phyloP scores from a whole-genome alignment of 2,113 vertebrate species.

The Brachirus orientalis region DNA sequence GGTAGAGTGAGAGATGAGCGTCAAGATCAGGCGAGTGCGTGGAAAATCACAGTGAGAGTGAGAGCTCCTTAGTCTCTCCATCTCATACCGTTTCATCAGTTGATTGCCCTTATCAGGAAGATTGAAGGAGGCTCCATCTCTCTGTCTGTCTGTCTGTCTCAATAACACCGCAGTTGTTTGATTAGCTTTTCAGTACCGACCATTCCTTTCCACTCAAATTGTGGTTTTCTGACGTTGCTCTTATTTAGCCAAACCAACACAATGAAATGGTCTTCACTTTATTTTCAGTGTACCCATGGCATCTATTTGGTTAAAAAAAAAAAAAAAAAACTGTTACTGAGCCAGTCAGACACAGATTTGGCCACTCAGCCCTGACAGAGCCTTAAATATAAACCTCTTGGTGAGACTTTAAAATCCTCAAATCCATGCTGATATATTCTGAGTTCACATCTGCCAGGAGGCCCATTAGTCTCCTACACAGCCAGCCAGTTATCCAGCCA shows the following conservation, averaged over 20 bases:
- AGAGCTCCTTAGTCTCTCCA: slow-evolving; percentile 30
- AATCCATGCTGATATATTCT: slow-evolving; percentile 5
- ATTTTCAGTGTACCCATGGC: not conserved
- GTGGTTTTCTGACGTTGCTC: not conserved
- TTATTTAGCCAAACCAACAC: slow-evolving; percentile 3
- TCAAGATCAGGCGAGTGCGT: slow-evolving; percentile 12
- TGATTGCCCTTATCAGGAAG: slow-evolving; percentile 63
- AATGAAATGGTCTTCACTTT: not conserved
- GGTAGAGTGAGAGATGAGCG: slow-evolving; percentile 3
- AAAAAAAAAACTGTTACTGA: not conserved
- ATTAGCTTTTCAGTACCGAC: slow-evolving; percentile 61
- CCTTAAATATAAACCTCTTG: not conserved
- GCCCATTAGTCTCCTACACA: not conserved
- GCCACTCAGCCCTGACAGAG: too few species aligned
- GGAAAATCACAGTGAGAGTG: slow-evolving; percentile 21
- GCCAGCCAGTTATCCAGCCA: not conserved
- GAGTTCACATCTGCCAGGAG: not conserved
- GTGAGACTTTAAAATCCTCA: slow-evolving; percentile 4
- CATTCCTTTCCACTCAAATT: not conserved
- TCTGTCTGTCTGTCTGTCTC: slow-evolving; percentile 39
- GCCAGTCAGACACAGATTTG: not conserved
- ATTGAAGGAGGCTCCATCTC: slow-evolving; percentile 51
- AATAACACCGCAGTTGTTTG: slow-evolving; percentile 40
- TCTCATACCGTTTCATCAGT: slow-evolving; percentile 69
- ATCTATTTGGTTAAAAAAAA: not conserved